Evolutionary conservation across 2,888 invertebrate genomes (phyloP).

Genomic region (Pollenia griseotomentosa): DNA sequence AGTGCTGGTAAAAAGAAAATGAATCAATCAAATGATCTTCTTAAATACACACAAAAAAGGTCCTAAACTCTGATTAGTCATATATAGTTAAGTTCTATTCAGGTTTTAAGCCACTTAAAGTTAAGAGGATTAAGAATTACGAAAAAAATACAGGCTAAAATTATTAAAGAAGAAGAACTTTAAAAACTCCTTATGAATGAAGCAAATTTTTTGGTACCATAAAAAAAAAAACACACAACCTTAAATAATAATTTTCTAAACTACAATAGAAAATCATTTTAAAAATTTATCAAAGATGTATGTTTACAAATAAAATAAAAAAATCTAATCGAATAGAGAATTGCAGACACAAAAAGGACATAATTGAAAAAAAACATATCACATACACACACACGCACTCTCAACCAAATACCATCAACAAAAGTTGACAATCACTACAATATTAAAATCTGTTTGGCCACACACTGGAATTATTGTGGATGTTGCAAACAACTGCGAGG

Average conservation of each 20-base stretch:
- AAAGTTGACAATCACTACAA: constrained; percentile 66
- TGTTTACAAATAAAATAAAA: background rate
- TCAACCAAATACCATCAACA: constrained; percentile 46
- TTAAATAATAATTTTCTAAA: constrained; percentile 42
- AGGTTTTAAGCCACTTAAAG: constrained; percentile 61
- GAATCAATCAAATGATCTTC: constrained; percentile 47
- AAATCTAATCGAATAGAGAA: constrained; percentile 24
- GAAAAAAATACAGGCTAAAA: constrained; percentile 10
- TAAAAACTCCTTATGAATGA: constrained; percentile 53
- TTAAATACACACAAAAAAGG: constrained; percentile 14
- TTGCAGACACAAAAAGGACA: constrained; percentile 25
- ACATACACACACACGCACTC: background rate
- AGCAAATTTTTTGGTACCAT: constrained; percentile 52
- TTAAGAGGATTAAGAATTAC: constrained; percentile 76
- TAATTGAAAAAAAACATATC: constrained; percentile 29
- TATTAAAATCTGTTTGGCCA: constrained; percentile 55
- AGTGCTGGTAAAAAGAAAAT: background rate
- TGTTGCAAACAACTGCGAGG: constrained; percentile 29
- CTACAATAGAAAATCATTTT: constrained; percentile 58
- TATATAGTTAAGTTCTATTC: constrained; percentile 65
- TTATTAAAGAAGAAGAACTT: constrained; percentile 55
- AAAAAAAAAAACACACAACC: constrained; percentile 7
- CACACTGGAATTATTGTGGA: constrained; percentile 33
- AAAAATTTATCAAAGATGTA: constrained; percentile 59
- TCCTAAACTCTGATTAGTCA: constrained; percentile 76